These are phyloP conservation scores for Zaprionus lineosus DNA, from an alignment of 2,888 invertebrate species.

Conservation along the genomic window DNA sequence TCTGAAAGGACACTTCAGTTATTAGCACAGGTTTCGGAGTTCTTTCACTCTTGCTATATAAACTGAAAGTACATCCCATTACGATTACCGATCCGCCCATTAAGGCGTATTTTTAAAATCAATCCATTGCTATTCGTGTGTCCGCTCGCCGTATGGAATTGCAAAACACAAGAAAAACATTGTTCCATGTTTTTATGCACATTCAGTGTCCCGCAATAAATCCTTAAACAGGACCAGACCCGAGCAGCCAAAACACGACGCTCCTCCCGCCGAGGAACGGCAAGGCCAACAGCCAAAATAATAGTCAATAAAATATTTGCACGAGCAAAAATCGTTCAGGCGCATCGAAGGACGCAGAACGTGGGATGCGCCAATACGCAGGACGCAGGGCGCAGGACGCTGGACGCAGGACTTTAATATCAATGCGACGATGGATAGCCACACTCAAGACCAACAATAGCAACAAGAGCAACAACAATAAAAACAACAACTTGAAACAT, in stretches of 20 bases:
- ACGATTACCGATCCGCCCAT: not conserved
- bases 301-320: conserved; percentile 76
- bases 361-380: no score
- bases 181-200: not conserved
- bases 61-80: not conserved
- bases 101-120: conserved; percentile 9
- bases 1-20: no score
- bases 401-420: conserved; percentile 46
- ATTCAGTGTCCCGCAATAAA: conserved; percentile 28
- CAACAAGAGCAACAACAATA: not conserved
- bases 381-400: conserved; percentile 28
- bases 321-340: conserved; percentile 62
- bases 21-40: no score
- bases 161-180: conserved; percentile 30
- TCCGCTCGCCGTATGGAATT: no score
- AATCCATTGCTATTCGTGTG: conserved; percentile 4
- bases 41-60: no score
- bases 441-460: not conserved
- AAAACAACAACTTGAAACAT: conserved; percentile 29
- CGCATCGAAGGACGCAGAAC: conserved; percentile 48
- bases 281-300: conserved; percentile 51
- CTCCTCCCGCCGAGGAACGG: not conserved
- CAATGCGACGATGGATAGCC: conserved; percentile 41
- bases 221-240: conserved; percentile 37
- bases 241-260: conserved; percentile 5